Percentiles rank a stretch among this genome's conserved stretches.
phyloP scores from a whole-genome alignment of 2,113 vertebrate genomes.

The Cisticola juncidis region DNA sequence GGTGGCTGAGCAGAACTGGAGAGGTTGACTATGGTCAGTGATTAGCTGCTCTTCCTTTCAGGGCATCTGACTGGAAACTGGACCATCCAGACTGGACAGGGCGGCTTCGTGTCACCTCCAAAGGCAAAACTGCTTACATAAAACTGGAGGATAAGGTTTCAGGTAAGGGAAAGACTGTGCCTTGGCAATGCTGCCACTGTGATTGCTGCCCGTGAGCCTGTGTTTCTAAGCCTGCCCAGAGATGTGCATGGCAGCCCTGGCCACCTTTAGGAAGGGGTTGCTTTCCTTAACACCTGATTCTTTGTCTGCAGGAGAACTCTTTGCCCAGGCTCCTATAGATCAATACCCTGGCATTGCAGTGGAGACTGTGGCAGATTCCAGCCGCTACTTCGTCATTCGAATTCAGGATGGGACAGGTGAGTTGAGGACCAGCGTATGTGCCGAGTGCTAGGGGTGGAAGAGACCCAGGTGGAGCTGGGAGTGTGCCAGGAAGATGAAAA shows the following conservation, averaged over 20 bases:
- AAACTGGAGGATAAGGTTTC: slow-evolving; percentile 96
- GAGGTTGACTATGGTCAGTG: background rate
- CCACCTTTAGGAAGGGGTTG: background rate
- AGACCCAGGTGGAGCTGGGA: background rate
- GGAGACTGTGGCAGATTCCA: slow-evolving; percentile 93
- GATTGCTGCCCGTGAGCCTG: background rate
- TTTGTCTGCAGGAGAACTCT: slow-evolving; percentile 84
- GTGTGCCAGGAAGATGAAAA: background rate
- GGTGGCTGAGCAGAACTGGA: background rate
- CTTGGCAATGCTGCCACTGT: background rate
- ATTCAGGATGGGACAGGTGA: slow-evolving; percentile 92
- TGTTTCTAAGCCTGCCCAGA: background rate
- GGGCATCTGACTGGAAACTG: slow-evolving; percentile 98
- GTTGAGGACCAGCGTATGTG: background rate
- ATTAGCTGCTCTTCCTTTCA: slow-evolving; percentile 25
- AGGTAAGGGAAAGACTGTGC: slow-evolving; percentile 66
- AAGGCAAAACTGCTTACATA: slow-evolving; percentile 90
- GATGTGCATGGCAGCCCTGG: background rate
- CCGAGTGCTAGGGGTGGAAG: background rate
- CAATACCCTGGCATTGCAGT: slow-evolving; percentile 89
- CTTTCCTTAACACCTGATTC: background rate
- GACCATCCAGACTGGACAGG: slow-evolving; percentile 96
- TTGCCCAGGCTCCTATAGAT: slow-evolving; percentile 90
- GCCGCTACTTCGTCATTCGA: slow-evolving; percentile 92
- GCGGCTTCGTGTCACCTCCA: slow-evolving; percentile 91